Evolutionary conservation across 2,888 invertebrate genomes (phyloP).

Genomic region (Hipparchia semele): DNA sequence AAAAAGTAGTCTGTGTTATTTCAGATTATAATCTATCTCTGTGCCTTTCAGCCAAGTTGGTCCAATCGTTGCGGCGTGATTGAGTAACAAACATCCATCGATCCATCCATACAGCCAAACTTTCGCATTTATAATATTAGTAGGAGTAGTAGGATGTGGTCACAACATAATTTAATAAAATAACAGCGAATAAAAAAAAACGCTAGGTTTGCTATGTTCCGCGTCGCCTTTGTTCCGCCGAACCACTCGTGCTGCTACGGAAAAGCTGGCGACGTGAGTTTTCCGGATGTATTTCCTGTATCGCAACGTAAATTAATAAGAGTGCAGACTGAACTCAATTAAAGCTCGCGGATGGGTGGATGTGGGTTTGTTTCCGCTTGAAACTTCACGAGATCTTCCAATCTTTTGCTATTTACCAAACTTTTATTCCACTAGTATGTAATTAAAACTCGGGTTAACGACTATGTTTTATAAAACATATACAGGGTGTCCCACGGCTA

Average conservation of each 20-base stretch:
- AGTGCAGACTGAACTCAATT: slow-evolving; percentile 51
- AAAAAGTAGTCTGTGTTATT: no score
- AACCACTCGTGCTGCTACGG: slow-evolving; percentile 17
- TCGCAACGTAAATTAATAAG: slow-evolving; percentile 53
- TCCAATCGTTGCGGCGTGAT: no score
- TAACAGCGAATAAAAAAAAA: neutral
- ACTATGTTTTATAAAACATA: no score
- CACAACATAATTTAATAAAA: neutral
- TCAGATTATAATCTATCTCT: no score
- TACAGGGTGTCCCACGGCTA: no score
- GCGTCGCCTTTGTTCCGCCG: slow-evolving; percentile 11
- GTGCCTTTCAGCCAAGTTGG: no score
- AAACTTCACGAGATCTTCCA: slow-evolving; percentile 50
- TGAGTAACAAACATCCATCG: no score
- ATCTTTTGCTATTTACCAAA: slow-evolving; percentile 39
- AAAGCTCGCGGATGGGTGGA: slow-evolving; percentile 49
- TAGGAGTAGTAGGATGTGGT: no score
- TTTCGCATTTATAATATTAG: no score
- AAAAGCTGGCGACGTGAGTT: slow-evolving; percentile 38
- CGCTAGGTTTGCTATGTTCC: slow-evolving; percentile 2
- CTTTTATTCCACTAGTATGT: neutral
- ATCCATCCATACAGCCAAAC: no score
- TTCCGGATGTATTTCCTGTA: slow-evolving; percentile 38
- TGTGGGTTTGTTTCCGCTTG: slow-evolving; percentile 57
- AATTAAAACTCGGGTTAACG: no score